These are phyloP conservation scores for Galeopsomyia nigrocyanea DNA, from an alignment of 2,888 invertebrate species.

Conservation along the genomic window DNA sequence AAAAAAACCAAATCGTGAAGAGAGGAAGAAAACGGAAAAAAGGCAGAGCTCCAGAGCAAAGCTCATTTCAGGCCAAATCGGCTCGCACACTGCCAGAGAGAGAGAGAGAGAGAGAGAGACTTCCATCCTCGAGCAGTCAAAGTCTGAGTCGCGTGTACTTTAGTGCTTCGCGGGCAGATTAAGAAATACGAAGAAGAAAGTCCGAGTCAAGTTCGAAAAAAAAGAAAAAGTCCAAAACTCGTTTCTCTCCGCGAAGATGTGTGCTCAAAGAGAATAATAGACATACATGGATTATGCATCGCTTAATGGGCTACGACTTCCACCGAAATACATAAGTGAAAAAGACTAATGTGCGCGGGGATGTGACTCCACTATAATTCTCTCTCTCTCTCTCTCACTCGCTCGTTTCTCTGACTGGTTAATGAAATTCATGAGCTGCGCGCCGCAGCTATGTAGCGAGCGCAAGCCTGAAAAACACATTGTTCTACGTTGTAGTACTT, in stretches of 20 bases:
- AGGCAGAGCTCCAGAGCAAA: constrained; percentile 23
- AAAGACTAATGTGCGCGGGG: constrained; percentile 3
- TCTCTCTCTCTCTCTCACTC: background rate
- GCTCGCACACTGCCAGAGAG: constrained; percentile 2
- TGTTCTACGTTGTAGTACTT: too few relatives aligned
- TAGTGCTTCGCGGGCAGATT: constrained; percentile 24
- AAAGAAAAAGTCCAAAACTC: constrained; percentile 9
- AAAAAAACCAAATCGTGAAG: background rate
- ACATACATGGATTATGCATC: constrained; percentile 16
- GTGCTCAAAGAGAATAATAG: constrained; percentile 26
- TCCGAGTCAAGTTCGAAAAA: background rate
- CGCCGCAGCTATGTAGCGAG: too few relatives aligned
- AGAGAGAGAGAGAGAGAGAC: constrained; percentile 12
- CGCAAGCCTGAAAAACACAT: too few relatives aligned
- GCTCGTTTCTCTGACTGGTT: background rate
- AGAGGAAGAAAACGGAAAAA: constrained; percentile 15
- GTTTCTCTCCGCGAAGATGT: background rate
- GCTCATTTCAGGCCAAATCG: constrained; percentile 42
- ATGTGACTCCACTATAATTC: constrained; percentile 9
- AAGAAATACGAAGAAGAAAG: background rate
- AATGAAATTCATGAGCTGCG: too few relatives aligned
- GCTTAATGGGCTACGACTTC: constrained; percentile 2
- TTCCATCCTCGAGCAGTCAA: constrained; percentile 34
- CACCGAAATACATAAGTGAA: constrained; percentile 12
- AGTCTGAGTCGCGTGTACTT: constrained; percentile 33